phyloP scores from a whole-genome alignment of 2,888 invertebrate genomes.

The Yponomeuta malinellus region DNA sequence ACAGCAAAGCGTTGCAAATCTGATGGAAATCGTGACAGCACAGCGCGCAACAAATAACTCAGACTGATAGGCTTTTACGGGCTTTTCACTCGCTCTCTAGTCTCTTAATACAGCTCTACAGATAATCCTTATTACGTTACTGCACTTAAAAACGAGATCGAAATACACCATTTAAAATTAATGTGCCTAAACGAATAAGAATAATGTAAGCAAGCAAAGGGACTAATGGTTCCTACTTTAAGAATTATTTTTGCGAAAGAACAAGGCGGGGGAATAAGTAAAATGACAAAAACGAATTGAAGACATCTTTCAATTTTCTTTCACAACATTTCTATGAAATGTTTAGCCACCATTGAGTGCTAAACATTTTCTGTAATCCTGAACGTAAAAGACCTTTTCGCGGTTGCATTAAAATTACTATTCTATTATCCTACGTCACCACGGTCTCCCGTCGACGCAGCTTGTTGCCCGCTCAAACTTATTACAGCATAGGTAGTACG shows the following conservation, averaged over 20 bases:
- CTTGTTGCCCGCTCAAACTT: too few species aligned
- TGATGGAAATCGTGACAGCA: constrained; percentile 9
- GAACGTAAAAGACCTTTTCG: neutral
- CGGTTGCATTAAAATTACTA: too few species aligned
- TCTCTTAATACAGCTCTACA: neutral
- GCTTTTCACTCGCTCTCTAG: neutral
- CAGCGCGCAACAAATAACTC: neutral
- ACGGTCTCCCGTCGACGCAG: too few species aligned
- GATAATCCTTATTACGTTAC: neutral
- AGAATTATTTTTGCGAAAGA: neutral
- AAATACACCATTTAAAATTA: constrained; percentile 3
- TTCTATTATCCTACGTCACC: too few species aligned
- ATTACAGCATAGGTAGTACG: too few species aligned
- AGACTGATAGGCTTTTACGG: constrained; percentile 1
- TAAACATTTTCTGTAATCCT: neutral
- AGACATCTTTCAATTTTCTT: neutral
- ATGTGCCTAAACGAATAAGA: neutral
- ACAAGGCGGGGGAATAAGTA: neutral
- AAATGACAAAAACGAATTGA: neutral
- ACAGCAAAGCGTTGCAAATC: constrained; percentile 2
- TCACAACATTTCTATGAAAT: neutral
- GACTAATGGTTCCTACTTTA: neutral
- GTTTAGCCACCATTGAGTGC: neutral
- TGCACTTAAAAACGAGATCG: neutral
- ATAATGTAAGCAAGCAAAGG: neutral